These are phyloP conservation scores for Eurypyga helias DNA, from an alignment of 2,113 vertebrate species.

Conservation along the genomic window DNA sequence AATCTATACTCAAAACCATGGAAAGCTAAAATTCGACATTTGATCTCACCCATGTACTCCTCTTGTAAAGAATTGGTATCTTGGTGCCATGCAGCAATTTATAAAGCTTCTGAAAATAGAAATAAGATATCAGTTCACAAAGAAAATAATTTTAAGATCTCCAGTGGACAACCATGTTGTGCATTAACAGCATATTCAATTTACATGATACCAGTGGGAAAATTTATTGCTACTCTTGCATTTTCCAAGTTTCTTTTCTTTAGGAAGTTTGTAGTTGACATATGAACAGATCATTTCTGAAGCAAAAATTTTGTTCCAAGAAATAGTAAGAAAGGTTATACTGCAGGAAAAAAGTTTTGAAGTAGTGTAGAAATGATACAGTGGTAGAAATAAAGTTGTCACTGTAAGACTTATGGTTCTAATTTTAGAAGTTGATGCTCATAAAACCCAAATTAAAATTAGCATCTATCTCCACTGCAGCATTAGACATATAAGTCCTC, in stretches of 20 bases:
- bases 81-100: neutral
- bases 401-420: neutral
- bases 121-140: neutral
- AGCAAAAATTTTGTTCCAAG: neutral
- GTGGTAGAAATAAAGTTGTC: neutral
- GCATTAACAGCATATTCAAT: neutral
- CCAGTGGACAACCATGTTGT: neutral
- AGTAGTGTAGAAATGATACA: neutral
- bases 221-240: accelerated
- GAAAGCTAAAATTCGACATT: neutral
- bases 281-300: neutral
- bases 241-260: neutral
- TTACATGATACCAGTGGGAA: neutral
- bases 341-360: neutral
- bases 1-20: neutral
- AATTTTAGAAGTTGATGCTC: neutral
- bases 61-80: neutral
- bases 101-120: neutral
- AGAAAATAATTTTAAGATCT: neutral
- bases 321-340: neutral
- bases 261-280: neutral
- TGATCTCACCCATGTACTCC: neutral
- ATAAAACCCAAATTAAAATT: neutral
- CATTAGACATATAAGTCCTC: neutral
- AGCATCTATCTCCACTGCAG: neutral